Evolutionary conservation across 2,113 vertebrate genomes (phyloP).

Genomic region (Ginglymostoma cirratum): DNA sequence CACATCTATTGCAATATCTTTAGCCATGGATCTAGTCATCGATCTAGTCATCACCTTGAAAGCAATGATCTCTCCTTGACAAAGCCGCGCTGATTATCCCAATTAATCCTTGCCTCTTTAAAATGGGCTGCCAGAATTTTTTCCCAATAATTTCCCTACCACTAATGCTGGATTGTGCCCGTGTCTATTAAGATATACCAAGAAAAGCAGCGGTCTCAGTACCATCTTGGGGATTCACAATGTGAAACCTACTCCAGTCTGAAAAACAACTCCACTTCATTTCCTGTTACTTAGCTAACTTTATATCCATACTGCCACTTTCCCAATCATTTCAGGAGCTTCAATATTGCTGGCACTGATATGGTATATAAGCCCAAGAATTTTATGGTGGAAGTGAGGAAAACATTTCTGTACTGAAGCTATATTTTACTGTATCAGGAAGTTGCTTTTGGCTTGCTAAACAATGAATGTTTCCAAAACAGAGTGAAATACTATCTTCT

Average conservation of each 20-base stretch:
- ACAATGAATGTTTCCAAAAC: slow-evolving; percentile 24
- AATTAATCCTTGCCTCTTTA: too few relatives aligned
- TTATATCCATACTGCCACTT: neutral
- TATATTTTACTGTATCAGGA: neutral
- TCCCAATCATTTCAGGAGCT: neutral
- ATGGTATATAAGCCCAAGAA: neutral
- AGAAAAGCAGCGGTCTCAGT: neutral
- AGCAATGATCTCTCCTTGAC: too few relatives aligned
- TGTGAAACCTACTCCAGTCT: neutral
- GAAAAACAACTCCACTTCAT: too few relatives aligned
- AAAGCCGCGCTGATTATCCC: too few relatives aligned
- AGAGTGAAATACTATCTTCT: neutral
- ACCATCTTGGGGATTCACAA: neutral
- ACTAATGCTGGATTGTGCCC: too few relatives aligned
- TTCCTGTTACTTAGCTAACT: neutral
- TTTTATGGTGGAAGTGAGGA: neutral
- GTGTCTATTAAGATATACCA: neutral
- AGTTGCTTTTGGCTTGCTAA: slow-evolving; percentile 22
- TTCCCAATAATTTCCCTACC: too few relatives aligned
- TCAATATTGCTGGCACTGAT: neutral
- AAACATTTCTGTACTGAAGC: neutral
- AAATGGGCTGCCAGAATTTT: too few relatives aligned
- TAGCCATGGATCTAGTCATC: too few relatives aligned
- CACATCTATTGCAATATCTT: too few relatives aligned
- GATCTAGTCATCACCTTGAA: too few relatives aligned